A percentile compares a stretch with the other conserved stretches of the same genome.
These are phyloP conservation scores for Tiliacea citrago DNA, from an alignment of 2,888 invertebrate genomes.

Conservation along the genomic window DNA sequence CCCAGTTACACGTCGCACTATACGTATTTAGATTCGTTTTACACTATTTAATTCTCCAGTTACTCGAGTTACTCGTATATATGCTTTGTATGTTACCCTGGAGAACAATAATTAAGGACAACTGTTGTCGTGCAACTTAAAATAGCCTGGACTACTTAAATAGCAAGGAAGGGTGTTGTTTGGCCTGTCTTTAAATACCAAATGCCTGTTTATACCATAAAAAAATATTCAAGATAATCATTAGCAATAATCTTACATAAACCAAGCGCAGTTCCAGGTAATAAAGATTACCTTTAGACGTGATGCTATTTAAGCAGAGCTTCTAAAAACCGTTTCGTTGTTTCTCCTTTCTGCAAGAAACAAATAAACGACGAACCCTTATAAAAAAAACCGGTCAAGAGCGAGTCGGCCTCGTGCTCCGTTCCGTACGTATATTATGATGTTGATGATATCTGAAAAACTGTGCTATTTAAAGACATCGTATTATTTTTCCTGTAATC, in stretches of 20 bases:
- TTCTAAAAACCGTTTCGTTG: not conserved
- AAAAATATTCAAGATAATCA: not conserved
- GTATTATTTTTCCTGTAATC: too few relatives aligned
- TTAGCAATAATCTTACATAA: not conserved
- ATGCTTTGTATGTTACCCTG: slow-evolving; percentile 40
- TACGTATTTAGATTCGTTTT: slow-evolving; percentile 59
- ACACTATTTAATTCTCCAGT: slow-evolving; percentile 56
- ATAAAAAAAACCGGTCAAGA: too few relatives aligned
- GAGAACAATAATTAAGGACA: slow-evolving; percentile 35
- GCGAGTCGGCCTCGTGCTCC: too few relatives aligned
- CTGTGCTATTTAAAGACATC: too few relatives aligned
- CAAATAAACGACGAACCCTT: not conserved
- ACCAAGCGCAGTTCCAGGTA: not conserved
- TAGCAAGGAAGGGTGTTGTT: not conserved
- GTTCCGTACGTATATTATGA: too few relatives aligned
- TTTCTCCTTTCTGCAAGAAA: not conserved
- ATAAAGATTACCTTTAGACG: not conserved
- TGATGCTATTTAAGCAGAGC: not conserved
- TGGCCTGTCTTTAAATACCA: not conserved
- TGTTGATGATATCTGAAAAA: too few relatives aligned
- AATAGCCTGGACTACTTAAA: slow-evolving; percentile 18
- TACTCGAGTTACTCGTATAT: slow-evolving; percentile 30
- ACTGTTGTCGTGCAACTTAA: slow-evolving; percentile 37
- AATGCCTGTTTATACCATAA: not conserved
- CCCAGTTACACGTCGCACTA: slow-evolving; percentile 63